Percentiles rank a stretch among this genome's conserved stretches.
Evolutionary conservation across 2,113 vertebrate species (phyloP).

Genomic region (Trichechus manatus): DNA sequence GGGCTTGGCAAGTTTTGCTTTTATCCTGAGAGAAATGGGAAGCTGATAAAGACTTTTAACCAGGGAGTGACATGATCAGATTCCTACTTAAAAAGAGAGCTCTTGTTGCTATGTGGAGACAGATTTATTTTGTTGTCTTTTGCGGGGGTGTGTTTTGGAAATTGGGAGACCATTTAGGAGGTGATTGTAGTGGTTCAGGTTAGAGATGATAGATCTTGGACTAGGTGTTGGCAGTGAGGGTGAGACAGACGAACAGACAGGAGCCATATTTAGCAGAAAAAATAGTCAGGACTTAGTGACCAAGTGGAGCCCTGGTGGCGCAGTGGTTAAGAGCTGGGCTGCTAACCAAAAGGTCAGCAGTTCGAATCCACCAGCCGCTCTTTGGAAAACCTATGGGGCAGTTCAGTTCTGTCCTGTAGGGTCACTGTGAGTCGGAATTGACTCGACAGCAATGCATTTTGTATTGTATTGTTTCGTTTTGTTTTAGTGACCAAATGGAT

Average conservation of each 20-base stretch:
- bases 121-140: not conserved
- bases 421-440: no score
- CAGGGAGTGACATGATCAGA: not conserved
- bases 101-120: not conserved
- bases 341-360: no score
- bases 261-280: not conserved
- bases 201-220: not conserved
- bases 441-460: no score
- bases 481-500: not conserved
- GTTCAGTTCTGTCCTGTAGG: no score
- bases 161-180: not conserved
- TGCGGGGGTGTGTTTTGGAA: not conserved
- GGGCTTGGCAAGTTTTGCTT: not conserved
- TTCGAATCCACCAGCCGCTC: no score
- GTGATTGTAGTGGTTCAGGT: not conserved
- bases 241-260: not conserved
- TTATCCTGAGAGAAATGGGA: not conserved
- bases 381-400: no score
- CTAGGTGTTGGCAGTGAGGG: not conserved
- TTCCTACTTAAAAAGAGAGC: not conserved
- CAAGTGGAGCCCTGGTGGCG: not conserved
- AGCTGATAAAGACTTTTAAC: not conserved
- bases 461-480: no score
- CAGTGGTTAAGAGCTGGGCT: no score
- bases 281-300: not conserved